phyloP scores from a whole-genome alignment of 2,797 vertebrate species.

The Onychomys leucogaster region DNA sequence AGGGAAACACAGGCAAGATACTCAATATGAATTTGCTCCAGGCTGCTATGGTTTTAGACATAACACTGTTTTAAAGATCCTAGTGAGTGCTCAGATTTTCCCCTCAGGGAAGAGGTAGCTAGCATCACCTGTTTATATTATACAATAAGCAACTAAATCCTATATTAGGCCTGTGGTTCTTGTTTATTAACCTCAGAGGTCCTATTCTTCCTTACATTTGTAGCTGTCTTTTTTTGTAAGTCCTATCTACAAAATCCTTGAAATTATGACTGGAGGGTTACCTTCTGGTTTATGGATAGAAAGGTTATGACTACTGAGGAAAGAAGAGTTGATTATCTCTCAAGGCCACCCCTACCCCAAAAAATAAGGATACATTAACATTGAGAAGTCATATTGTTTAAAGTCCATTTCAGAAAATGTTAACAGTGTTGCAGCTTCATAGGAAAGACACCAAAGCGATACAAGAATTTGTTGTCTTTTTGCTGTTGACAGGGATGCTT shows the following conservation, averaged over 20 bases:
- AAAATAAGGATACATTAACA: background rate
- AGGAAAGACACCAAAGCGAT: conserved; percentile 1
- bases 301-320: background rate
- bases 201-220: background rate
- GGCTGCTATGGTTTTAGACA: background rate
- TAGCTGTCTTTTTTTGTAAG: conserved; percentile 6
- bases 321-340: background rate
- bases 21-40: conserved; percentile 20
- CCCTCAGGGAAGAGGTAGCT: background rate
- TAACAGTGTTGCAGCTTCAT: background rate
- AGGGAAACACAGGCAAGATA: conserved; percentile 36
- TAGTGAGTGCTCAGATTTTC: background rate
- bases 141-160: background rate
- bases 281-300: background rate
- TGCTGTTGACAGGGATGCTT: conserved; percentile 45
- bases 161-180: background rate
- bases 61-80: background rate
- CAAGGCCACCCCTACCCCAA: background rate
- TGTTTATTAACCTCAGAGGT: conserved; percentile 30
- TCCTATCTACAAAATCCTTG: background rate
- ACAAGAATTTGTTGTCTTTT: background rate
- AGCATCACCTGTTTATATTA: background rate
- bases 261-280: background rate
- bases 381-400: background rate
- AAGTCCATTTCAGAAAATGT: conserved; percentile 11